phyloP scores from a whole-genome alignment of 2,797 vertebrate species.

The Microhierax caerulescens region DNA sequence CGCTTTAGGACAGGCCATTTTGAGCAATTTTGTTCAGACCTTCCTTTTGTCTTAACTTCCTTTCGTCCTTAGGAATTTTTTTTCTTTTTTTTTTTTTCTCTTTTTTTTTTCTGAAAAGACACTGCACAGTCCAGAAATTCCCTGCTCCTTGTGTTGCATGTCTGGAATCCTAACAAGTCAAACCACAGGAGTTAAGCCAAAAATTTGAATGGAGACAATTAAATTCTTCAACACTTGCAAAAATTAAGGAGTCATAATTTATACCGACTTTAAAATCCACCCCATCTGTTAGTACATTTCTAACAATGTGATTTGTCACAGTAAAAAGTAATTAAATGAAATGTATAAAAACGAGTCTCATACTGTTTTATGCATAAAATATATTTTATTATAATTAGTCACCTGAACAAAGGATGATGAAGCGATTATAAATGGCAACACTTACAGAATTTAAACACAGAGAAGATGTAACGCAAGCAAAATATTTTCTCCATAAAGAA shows the following conservation, averaged over 20 bases:
- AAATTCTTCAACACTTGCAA: conserved; percentile 56
- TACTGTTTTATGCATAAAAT: conserved; percentile 56
- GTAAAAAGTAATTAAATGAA: conserved; percentile 64
- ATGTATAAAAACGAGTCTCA: conserved; percentile 46
- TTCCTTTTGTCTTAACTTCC: conserved; percentile 44
- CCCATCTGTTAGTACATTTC: conserved; percentile 52
- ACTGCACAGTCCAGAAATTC: conserved; percentile 49
- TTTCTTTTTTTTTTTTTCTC: background rate
- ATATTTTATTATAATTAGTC: conserved; percentile 63
- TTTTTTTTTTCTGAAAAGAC: background rate
- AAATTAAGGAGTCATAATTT: conserved; percentile 61
- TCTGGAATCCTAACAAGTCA: conserved; percentile 68
- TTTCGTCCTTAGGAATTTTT: background rate
- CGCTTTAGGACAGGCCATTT: background rate
- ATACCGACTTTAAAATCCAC: conserved; percentile 57
- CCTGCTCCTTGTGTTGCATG: conserved; percentile 55
- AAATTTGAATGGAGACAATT: conserved; percentile 44
- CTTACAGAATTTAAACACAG: background rate
- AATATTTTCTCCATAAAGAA: conserved; percentile 18
- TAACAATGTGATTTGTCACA: conserved; percentile 62
- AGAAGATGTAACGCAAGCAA: background rate
- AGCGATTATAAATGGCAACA: conserved; percentile 25
- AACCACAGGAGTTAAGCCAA: conserved; percentile 60
- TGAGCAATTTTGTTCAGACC: conserved; percentile 1
- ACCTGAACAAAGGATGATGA: conserved; percentile 62